These are phyloP conservation scores for Tetramorium simillimum DNA, from an alignment of 1,140 invertebrate genomes.

Conservation along the genomic window DNA sequence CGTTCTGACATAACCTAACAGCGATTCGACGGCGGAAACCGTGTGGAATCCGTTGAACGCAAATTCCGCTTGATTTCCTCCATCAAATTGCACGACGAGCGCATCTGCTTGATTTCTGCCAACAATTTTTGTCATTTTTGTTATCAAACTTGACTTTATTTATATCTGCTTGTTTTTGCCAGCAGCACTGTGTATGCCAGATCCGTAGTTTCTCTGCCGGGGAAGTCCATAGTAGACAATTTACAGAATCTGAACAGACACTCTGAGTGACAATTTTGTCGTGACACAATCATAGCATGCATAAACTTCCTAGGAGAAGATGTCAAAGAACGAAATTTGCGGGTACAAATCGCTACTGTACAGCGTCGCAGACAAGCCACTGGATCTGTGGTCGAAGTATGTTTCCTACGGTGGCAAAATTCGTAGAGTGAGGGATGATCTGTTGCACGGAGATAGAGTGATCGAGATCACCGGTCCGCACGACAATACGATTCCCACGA, in stretches of 20 bases:
- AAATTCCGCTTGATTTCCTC: not conserved
- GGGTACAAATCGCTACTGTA: conserved; percentile 69
- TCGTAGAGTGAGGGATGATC: conserved; percentile 65
- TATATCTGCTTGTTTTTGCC: not conserved
- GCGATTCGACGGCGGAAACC: not conserved
- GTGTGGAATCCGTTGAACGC: not conserved
- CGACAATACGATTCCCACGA: conserved; percentile 59
- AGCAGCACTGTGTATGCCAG: not conserved
- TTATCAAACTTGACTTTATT: not conserved
- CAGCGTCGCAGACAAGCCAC: conserved; percentile 68
- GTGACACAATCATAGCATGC: not conserved
- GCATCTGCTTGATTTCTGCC: not conserved
- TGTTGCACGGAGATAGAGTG: conserved; percentile 66
- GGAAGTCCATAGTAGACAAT: not conserved
- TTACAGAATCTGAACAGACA: not conserved
- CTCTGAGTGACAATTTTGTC: not conserved
- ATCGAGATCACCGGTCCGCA: conserved; percentile 70
- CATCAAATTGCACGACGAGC: not conserved
- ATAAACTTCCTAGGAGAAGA: not conserved
- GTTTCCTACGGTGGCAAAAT: conserved; percentile 68
- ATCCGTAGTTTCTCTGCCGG: not conserved
- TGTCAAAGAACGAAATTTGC: conserved; percentile 20
- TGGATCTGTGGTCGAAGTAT: conserved; percentile 71
- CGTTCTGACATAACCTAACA: not conserved
- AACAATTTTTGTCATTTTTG: not conserved